Percentiles rank a stretch among this genome's conserved stretches.
Conservation (phyloP, 2,797 vertebrate genomes). For the Alosa sapidissima region DNA sequence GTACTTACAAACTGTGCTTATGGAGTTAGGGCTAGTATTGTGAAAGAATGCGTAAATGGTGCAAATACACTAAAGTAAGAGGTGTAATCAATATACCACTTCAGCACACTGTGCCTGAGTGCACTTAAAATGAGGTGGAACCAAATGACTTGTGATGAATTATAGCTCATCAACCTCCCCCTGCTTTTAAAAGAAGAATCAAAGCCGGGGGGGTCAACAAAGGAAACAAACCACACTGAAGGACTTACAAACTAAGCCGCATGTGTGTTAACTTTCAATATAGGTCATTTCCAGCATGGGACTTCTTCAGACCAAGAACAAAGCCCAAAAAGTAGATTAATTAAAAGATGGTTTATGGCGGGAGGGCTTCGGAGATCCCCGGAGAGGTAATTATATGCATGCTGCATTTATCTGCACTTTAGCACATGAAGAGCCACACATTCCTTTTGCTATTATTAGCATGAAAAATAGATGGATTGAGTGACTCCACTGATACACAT, state of each 20-base stretch:
- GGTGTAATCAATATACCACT: neutral
- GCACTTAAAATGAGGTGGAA: no score
- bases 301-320: conserved; percentile 58
- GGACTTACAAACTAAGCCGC: neutral
- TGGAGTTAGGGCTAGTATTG: neutral
- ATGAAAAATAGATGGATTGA: neutral
- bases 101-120: neutral
- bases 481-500: neutral
- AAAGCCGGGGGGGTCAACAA: neutral
- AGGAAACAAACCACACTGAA: neutral
- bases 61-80: neutral
- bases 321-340: conserved; percentile 62
- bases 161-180: no score
- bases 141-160: no score
- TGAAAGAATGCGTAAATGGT: neutral
- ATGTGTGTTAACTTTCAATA: conserved; percentile 52
- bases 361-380: conserved; percentile 57
- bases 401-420: conserved; percentile 68
- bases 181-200: neutral
- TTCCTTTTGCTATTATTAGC: conserved; percentile 63
- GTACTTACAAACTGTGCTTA: neutral
- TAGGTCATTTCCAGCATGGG: conserved; percentile 60
- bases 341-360: conserved; percentile 62
- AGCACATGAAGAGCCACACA: conserved; percentile 52
- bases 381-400: conserved; percentile 71